Conservation (phyloP, 2,888 invertebrate species). For the Leptinotarsa juncta region DNA sequence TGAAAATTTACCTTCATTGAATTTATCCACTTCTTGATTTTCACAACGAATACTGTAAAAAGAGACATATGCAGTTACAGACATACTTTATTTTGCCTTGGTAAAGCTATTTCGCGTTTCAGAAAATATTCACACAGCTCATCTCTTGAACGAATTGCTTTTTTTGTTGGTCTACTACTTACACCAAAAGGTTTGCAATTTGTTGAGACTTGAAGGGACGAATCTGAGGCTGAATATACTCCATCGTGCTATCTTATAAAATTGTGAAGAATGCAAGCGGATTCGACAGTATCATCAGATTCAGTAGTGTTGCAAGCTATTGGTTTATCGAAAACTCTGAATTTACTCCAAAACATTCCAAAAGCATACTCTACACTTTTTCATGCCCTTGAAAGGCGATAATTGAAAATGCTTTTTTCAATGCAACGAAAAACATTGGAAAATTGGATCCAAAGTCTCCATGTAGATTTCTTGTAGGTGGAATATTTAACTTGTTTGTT, state of each 20-base stretch:
- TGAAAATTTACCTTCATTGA: constrained; percentile 14
- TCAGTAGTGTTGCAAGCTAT: constrained; percentile 32
- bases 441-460: constrained; percentile 25
- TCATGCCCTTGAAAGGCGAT: constrained; percentile 28
- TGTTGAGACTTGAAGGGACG: constrained; percentile 29
- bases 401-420: constrained; percentile 31
- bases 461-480: constrained; percentile 29
- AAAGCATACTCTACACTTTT: constrained; percentile 33
- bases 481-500: constrained; percentile 30
- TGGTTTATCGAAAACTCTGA: constrained; percentile 33
- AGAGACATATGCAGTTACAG: constrained; percentile 15
- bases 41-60: not conserved
- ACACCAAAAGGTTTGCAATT: constrained; percentile 27
- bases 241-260: constrained; percentile 30
- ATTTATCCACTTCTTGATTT: constrained; percentile 21
- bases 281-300: constrained; percentile 30
- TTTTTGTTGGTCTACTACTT: constrained; percentile 32
- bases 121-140: constrained; percentile 28
- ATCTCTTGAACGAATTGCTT: constrained; percentile 25
- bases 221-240: constrained; percentile 30
- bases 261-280: constrained; percentile 32
- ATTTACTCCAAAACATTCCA: constrained; percentile 26
- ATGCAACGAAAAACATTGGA: constrained; percentile 34
- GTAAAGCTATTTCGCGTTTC: constrained; percentile 29
- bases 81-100: constrained; percentile 31